Evolutionary conservation across 2,113 vertebrate species (phyloP), one percentile per base, ranked within the genome.

Genomic region (Takifugu flavidus): DNA sequence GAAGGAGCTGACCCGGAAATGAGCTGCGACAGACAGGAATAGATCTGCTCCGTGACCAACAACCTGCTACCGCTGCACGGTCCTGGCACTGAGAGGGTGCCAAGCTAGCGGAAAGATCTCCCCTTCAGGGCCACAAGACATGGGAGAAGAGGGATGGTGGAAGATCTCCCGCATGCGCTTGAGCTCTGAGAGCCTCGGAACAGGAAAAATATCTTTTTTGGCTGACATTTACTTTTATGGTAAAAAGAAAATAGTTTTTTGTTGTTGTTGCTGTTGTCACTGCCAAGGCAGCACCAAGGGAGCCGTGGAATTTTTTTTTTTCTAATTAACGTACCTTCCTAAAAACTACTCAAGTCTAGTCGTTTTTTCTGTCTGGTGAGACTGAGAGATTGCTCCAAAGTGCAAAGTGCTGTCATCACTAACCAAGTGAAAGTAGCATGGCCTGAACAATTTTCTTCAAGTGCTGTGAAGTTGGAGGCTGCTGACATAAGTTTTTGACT

Each of bases 351-450:
- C 14, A 47, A 47, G 15, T 47, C n/a, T 67, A 71, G 60, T 77
- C 20, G 71, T 56, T 60, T 65, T 61, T 54, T 47, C 45, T 53
- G 49, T 26, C 77, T 43, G 2, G 52, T 53, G 67, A 78, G 53
- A 82, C 65, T 42, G 7, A 72, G 65, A 75, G 68, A 56, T 56
- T 44, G 3, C 65, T 60, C 55, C 39, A 72, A 83, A 83, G 78
- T 78, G 78, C 75, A 80, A 80, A 73, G 70, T 54, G 65, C 79
- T 60, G 60, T 82, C 67, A 52, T 55, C 50, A 6, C 66, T 45
- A 58, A 72, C 59, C 28, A 59, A 77, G 54, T 55, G 52, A 61
- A 78, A 78, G 56, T 67, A 59, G 67, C 56, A 5, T 5, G 29
- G 29, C 29, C 29, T 4, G 4, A 4, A 31, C 7, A 4, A 31